phyloP scores from a whole-genome alignment of 2,113 vertebrate genomes.

The Scytalopus superciliaris region DNA sequence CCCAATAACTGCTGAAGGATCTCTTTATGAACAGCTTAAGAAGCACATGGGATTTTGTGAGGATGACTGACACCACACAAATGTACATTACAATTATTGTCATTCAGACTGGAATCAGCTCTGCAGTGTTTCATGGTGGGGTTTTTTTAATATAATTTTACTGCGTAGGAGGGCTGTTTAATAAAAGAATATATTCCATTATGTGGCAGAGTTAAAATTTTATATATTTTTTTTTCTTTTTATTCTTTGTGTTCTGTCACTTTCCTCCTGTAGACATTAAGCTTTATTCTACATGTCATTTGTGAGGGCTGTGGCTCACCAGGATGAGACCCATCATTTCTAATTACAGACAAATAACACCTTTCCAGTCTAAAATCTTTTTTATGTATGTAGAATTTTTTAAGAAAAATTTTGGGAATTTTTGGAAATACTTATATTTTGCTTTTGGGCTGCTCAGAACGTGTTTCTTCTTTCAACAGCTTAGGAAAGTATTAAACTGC shows the following conservation, averaged over 20 bases:
- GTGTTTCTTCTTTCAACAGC: not conserved
- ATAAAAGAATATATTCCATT: not conserved
- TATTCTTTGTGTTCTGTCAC: not conserved
- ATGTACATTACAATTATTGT: not conserved
- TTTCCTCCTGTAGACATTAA: not conserved
- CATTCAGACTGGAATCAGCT: not conserved
- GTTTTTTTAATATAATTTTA: not conserved
- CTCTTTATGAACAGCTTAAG: not conserved
- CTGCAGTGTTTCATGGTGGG: not conserved
- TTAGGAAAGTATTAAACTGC: not conserved
- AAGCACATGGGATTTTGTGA: not conserved
- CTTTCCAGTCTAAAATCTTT: not conserved
- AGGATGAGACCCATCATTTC: not conserved
- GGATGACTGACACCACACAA: not conserved
- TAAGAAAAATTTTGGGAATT: not conserved
- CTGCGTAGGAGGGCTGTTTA: not conserved
- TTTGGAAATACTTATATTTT: not conserved
- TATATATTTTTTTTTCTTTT: rapidly evolving
- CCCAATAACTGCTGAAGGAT: not conserved
- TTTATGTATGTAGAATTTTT: not conserved
- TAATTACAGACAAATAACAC: not conserved
- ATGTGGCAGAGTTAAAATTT: not conserved
- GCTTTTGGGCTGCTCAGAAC: not conserved
- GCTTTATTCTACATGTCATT: not conserved
- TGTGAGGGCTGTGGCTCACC: not conserved